These are phyloP conservation scores for Drosophila barbarae DNA, from an alignment of 2,888 invertebrate species.

Conservation along the genomic window DNA sequence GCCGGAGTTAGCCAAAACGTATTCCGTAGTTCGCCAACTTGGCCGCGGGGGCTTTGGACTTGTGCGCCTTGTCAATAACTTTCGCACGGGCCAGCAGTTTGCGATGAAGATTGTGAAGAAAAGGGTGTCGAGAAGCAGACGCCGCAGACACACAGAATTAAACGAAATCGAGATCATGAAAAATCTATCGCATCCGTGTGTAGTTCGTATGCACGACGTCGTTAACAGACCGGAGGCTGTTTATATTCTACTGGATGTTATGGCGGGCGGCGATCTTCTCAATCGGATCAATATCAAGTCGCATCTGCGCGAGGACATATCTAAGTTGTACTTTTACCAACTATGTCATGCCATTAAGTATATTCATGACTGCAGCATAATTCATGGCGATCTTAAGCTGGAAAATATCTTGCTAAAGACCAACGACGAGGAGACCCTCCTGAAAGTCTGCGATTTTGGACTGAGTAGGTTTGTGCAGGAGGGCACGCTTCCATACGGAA, in stretches of 20 bases:
- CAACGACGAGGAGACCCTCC: constrained; percentile 77
- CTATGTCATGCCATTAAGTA: constrained; percentile 91
- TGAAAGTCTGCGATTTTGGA: constrained; percentile 86
- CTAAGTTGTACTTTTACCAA: constrained; percentile 91
- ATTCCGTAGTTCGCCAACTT: constrained; percentile 86
- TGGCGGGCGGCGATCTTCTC: constrained; percentile 93
- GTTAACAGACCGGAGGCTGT: constrained; percentile 87
- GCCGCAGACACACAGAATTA: constrained; percentile 80
- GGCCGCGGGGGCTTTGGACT: constrained; percentile 93
- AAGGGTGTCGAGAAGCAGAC: constrained; percentile 80
- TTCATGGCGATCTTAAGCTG: constrained; percentile 79
- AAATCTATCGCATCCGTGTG: constrained; percentile 88
- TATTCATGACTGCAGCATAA: constrained; percentile 86
- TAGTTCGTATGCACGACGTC: constrained; percentile 89
- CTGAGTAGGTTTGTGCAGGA: constrained; percentile 91
- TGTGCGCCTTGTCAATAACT: constrained; percentile 87
- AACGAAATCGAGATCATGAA: constrained; percentile 91
- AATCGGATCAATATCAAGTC: constrained; percentile 84
- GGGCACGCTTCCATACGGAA: constrained; percentile 91
- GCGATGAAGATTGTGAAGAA: constrained; percentile 93
- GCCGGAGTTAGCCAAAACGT: constrained; percentile 81
- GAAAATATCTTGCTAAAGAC: constrained; percentile 78
- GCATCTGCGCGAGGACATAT: constrained; percentile 84
- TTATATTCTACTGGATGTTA: constrained; percentile 91
- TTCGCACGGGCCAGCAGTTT: constrained; percentile 85